These are phyloP conservation scores for Formica aserva DNA, from an alignment of 2,888 invertebrate genomes.

Conservation along the genomic window DNA sequence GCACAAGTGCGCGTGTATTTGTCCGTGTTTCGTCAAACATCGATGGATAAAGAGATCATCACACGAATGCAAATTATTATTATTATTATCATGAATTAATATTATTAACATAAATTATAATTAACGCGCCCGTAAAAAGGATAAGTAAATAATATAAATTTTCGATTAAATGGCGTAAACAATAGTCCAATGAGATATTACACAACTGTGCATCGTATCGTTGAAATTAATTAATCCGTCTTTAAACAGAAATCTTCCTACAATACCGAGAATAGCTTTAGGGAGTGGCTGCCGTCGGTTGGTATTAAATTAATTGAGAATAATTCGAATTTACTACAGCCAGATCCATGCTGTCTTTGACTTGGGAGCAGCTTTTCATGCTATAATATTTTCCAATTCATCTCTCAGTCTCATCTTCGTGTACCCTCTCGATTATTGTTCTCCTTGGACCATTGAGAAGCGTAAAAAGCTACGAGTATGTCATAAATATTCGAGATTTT, in stretches of 20 bases:
- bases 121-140: not conserved
- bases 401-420: slow-evolving; percentile 35
- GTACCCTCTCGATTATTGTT: slow-evolving; percentile 63
- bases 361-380: slow-evolving; percentile 13
- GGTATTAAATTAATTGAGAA: slow-evolving; percentile 74
- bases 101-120: slow-evolving; percentile 3
- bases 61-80: not conserved
- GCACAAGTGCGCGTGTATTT: not conserved
- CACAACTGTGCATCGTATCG: slow-evolving; percentile 12
- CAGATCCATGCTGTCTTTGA: slow-evolving; percentile 40
- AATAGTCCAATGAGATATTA: slow-evolving; percentile 1
- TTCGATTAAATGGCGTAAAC: not conserved
- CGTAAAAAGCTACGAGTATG: slow-evolving; percentile 63
- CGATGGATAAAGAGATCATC: slow-evolving; percentile 38
- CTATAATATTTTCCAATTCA: slow-evolving; percentile 41
- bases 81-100: not conserved
- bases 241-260: slow-evolving; percentile 59
- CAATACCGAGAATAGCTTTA: slow-evolving; percentile 48
- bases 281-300: slow-evolving; percentile 37
- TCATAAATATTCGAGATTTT: slow-evolving; percentile 63
- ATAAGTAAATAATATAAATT: not conserved
- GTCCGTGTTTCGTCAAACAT: not conserved
- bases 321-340: slow-evolving; percentile 68
- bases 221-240: slow-evolving; percentile 68
- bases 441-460: slow-evolving; percentile 14